Evolutionary conservation across 2,888 invertebrate species (phyloP).

Genomic region (Nemoura dubitans): DNA sequence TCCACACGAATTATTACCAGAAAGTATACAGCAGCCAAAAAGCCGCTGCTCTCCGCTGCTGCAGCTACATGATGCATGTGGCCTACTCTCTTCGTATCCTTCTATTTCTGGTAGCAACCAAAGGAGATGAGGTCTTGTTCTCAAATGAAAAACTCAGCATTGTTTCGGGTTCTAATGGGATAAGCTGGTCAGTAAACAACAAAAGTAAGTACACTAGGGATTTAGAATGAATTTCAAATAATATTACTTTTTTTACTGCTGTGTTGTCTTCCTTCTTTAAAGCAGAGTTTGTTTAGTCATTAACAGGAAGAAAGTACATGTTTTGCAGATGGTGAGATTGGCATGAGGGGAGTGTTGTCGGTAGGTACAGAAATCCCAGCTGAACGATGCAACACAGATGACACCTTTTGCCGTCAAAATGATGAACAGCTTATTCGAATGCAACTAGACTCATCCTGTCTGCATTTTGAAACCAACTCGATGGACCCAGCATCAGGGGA

Average conservation of each 20-base stretch:
- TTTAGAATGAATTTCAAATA: too few relatives aligned
- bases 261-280: too few relatives aligned
- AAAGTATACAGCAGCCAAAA: not conserved
- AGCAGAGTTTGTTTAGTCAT: not conserved
- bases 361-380: not conserved
- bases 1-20: too few relatives aligned
- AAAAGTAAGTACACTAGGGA: conserved; percentile 28
- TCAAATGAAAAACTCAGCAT: conserved; percentile 18
- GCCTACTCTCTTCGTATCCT: not conserved
- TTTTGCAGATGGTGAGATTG: conserved; percentile 31
- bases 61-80: not conserved
- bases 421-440: not conserved
- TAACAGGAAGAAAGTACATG: too few relatives aligned
- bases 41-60: too few relatives aligned
- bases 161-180: not conserved
- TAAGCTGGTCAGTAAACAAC: conserved; percentile 25
- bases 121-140: not conserved
- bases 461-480: not conserved
- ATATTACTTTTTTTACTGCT: not conserved
- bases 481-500: not conserved
- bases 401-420: conserved; percentile 17
- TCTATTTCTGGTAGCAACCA: not conserved
- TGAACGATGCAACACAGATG: not conserved
- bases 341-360: conserved; percentile 16
- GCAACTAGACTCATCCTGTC: not conserved